These are phyloP conservation scores for Agriotes lineatus DNA, from an alignment of 2,888 invertebrate species.

Conservation along the genomic window DNA sequence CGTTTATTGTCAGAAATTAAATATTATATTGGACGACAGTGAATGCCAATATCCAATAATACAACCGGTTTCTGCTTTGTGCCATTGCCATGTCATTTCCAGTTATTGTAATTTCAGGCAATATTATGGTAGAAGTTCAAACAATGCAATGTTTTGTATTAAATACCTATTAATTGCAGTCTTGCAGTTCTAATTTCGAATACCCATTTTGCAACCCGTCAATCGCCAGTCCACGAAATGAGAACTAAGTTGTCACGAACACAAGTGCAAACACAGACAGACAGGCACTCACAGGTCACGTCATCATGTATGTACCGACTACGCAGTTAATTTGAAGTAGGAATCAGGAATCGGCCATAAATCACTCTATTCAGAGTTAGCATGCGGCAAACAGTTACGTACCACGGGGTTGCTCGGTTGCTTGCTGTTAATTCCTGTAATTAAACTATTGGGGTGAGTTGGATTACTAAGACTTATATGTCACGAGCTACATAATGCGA, in stretches of 20 bases:
- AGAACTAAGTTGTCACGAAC: background rate
- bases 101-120: too few relatives aligned
- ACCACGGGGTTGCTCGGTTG: slow-evolving; percentile 5
- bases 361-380: slow-evolving; percentile 33
- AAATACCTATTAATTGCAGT: background rate
- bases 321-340: slow-evolving; percentile 37
- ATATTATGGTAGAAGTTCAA: too few relatives aligned
- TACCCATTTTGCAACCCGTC: too few relatives aligned
- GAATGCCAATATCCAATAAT: too few relatives aligned
- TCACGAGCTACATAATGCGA: too few relatives aligned
- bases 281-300: slow-evolving; percentile 20
- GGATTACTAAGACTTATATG: background rate
- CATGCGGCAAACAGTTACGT: slow-evolving; percentile 19
- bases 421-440: slow-evolving; percentile 32
- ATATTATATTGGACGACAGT: too few relatives aligned
- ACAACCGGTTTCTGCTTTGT: too few relatives aligned
- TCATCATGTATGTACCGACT: slow-evolving; percentile 20
- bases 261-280: slow-evolving; percentile 5
- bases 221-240: background rate
- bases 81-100: too few relatives aligned
- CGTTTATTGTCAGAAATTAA: too few relatives aligned
- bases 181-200: too few relatives aligned
- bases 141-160: too few relatives aligned
- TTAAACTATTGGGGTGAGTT: slow-evolving; percentile 23
- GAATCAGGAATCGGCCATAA: slow-evolving; percentile 33